A percentile compares a stretch with the other conserved stretches of the same genome.
These are phyloP conservation scores for Bambusicola thoracicus DNA, from an alignment of 2,113 vertebrate genomes.

Conservation along the genomic window DNA sequence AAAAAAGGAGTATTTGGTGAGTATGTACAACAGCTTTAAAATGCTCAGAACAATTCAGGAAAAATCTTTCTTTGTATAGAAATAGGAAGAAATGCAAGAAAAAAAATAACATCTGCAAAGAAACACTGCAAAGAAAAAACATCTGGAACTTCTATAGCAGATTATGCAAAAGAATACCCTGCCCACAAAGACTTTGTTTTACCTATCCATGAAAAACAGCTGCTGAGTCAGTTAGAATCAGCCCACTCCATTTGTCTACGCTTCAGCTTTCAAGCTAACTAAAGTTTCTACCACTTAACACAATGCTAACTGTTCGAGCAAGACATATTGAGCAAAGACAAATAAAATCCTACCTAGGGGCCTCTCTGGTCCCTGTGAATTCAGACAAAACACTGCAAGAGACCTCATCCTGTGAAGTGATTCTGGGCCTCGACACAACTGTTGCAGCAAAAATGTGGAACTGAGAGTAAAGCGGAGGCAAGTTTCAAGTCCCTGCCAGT, in stretches of 20 bases:
- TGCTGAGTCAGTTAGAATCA: slow-evolving; percentile 32
- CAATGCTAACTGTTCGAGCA: background rate
- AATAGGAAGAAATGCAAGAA: slow-evolving; percentile 19
- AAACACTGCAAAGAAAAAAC: background rate
- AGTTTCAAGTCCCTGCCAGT: slow-evolving; percentile 11
- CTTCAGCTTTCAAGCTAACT: slow-evolving; percentile 1
- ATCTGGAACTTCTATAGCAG: slow-evolving; percentile 22
- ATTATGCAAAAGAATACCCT: slow-evolving; percentile 46
- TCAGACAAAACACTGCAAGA: background rate
- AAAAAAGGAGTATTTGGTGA: background rate
- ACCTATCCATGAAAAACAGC: slow-evolving; percentile 54
- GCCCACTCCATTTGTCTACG: background rate
- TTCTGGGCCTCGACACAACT: background rate
- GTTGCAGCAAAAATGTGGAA: slow-evolving; percentile 34
- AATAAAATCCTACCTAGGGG: background rate
- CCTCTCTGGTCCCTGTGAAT: background rate
- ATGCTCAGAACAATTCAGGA: background rate
- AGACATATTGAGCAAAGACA: background rate
- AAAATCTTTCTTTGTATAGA: background rate
- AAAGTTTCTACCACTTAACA: background rate
- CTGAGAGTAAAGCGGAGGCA: background rate
- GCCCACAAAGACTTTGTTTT: slow-evolving; percentile 16
- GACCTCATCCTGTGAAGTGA: background rate
- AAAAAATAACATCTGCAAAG: slow-evolving; percentile 31
- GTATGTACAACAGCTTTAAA: background rate